Conservation (phyloP, 2,888 invertebrate species). For the Drosophila birchii region DNA sequence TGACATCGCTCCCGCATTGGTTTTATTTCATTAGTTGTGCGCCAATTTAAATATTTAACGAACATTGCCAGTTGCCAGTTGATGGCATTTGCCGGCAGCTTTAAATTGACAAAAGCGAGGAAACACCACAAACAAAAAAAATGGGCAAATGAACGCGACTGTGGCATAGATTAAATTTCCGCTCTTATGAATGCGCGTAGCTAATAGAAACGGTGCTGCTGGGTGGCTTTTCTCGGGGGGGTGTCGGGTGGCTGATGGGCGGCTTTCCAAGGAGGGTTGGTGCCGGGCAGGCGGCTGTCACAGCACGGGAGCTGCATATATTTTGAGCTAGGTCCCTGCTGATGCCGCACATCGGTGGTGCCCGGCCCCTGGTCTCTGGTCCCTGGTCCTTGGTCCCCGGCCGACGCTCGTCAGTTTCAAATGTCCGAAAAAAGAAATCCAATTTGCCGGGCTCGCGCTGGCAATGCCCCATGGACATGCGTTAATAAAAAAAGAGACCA, state of each 20-base stretch:
- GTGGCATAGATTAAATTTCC: conserved; percentile 74
- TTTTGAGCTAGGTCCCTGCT: conserved; percentile 48
- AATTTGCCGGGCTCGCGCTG: conserved; percentile 70
- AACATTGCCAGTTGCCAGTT: conserved; percentile 49
- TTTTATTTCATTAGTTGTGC: conserved; percentile 74
- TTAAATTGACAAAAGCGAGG: conserved; percentile 68
- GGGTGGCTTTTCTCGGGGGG: conserved; percentile 3
- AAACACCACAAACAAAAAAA: background rate
- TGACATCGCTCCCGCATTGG: conserved; percentile 52
- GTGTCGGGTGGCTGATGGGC: background rate
- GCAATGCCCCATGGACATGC: conserved; percentile 73
- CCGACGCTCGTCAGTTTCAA: conserved; percentile 67
- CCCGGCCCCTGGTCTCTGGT: background rate
- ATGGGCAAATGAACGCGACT: conserved; percentile 32
- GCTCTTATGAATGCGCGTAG: conserved; percentile 71
- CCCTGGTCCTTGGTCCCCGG: conserved; percentile 14
- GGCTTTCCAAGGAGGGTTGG: background rate
- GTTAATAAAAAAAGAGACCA: conserved; percentile 58
- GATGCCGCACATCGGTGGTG: conserved; percentile 37
- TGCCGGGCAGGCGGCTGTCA: conserved; percentile 10
- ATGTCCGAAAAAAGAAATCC: conserved; percentile 76
- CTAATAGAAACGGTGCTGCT: conserved; percentile 67
- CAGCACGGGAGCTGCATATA: conserved; percentile 39
- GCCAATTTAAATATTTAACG: conserved; percentile 79
- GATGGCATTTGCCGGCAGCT: conserved; percentile 65